Percentiles rank a stretch among this genome's conserved stretches.
Conservation (phyloP, 2,113 vertebrate species). For the Aptenodytes patagonicus region DNA sequence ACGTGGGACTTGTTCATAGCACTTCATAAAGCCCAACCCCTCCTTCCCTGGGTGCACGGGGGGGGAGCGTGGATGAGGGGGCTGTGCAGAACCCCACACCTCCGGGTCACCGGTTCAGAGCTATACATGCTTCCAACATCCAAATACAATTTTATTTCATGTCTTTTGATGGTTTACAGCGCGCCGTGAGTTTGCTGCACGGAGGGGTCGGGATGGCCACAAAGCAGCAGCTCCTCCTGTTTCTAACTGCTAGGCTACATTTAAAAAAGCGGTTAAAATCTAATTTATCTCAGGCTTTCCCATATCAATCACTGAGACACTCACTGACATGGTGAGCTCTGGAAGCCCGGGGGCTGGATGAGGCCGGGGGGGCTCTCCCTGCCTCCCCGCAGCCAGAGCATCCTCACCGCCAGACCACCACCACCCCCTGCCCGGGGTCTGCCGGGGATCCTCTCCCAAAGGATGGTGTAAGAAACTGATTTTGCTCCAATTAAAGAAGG, state of each 20-base stretch:
- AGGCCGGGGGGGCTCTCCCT: background rate
- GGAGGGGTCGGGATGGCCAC: background rate
- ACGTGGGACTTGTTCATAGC: background rate
- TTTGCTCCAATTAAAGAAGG: background rate
- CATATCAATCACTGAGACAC: background rate
- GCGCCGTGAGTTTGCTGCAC: background rate
- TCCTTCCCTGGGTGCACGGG: background rate
- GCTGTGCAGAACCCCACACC: background rate
- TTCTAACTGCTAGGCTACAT: background rate
- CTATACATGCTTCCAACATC: background rate
- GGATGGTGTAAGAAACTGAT: background rate
- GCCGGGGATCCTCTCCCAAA: background rate
- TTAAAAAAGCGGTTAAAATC: background rate
- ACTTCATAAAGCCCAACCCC: background rate
- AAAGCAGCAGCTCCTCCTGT: background rate
- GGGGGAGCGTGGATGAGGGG: background rate
- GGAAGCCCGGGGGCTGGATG: background rate
- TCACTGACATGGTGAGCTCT: rapidly evolving
- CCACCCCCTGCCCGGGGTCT: rapidly evolving
- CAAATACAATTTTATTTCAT: background rate
- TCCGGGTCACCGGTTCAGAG: background rate
- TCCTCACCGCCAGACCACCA: background rate
- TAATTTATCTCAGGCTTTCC: background rate
- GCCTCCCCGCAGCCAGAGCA: background rate
- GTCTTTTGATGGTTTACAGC: background rate